A percentile compares a stretch with the other conserved stretches of the same genome.
phyloP scores from a whole-genome alignment of 1,140 invertebrate species.

The Stenopsyche tienmushanensis region DNA sequence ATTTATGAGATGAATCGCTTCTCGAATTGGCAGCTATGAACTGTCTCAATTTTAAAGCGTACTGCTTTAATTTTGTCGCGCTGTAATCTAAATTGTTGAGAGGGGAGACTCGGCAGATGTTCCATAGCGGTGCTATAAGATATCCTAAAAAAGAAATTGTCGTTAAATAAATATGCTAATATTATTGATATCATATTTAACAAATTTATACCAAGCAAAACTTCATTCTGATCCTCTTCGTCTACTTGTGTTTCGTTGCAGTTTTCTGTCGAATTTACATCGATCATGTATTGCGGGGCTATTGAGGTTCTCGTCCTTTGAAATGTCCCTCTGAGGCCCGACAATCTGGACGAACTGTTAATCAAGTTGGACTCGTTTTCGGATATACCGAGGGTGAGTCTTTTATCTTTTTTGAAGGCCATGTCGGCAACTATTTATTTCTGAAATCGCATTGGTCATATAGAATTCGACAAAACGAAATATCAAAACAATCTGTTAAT shows the following conservation, averaged over 20 bases:
- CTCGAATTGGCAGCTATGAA: constrained; percentile 44
- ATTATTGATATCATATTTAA: background rate
- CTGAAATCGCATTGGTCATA: too few species aligned
- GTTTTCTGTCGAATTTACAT: constrained; percentile 19
- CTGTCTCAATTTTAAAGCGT: constrained; percentile 50
- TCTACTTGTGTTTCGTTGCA: constrained; percentile 18
- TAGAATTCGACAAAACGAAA: too few species aligned
- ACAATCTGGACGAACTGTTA: constrained; percentile 9
- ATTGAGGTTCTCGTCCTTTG: constrained; percentile 25
- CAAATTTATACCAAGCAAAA: constrained; percentile 24
- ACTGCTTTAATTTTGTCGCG: constrained; percentile 51
- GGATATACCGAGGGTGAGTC: background rate
- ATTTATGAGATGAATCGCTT: constrained; percentile 44
- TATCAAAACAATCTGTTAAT: too few species aligned
- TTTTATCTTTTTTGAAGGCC: background rate
- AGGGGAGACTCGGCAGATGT: constrained; percentile 49
- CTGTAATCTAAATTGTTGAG: constrained; percentile 48
- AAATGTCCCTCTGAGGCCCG: constrained; percentile 22
- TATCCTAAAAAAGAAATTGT: constrained; percentile 46
- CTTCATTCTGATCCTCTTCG: constrained; percentile 35
- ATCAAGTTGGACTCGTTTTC: background rate
- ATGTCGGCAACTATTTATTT: too few species aligned
- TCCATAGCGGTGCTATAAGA: constrained; percentile 49
- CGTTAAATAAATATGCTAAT: background rate
- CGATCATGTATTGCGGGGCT: constrained; percentile 20